Base-by-base conservation (phyloP, 2,888 invertebrate species). In the Steinernema scapterisci region DNA sequence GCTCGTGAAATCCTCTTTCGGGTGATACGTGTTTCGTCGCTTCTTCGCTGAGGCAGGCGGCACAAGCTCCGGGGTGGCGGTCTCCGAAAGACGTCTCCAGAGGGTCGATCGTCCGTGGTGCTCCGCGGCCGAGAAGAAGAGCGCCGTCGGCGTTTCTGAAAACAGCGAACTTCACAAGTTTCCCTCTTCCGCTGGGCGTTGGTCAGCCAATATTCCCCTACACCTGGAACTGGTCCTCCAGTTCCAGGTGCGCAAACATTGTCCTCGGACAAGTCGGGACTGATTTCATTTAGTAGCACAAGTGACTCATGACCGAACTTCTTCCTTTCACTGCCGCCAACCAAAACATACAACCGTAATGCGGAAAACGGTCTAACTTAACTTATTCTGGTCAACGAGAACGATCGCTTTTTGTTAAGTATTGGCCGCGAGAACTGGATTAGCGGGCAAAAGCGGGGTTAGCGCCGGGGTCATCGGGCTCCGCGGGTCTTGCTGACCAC, bases 1-100 rank as follows among this genome's bases (percentile, higher is more conserved):
- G 27, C 76, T 76, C 13, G 81, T 80, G 56, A 80, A 82, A 45
- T 71, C 71, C 25, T 63, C 48, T 13, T 71, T 23, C 1, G 70
- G 51, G 48, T 74, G 74, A 25, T 71, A 56, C 6, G 74, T 74
- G 46, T 71, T 48, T 43, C 71, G 46, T 43, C 74, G 74, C 21
- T 54, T 71, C 52, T 71, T 70, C 25, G 70, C 63, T 3, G 63
- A 63, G 11, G 63, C 63, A 1, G 63, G 54, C 5, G 54, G 63
- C 21, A 63, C 31, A 25, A 27, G 63, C 3, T 27, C 31, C 2
- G 63, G 63, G 9, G 63, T 31, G 1, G 63, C 27, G 63, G 2
- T 31, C 31, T 63, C 63, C 63, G 63, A 63, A 13, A 63, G 38
- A 16, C 63, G 9, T 63, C 63, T 63, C 63, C 63, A 27, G 31